Percentiles rank a stretch among this genome's conserved stretches.
phyloP scores from a whole-genome alignment of 2,113 vertebrate species.

The Strix aluco region DNA sequence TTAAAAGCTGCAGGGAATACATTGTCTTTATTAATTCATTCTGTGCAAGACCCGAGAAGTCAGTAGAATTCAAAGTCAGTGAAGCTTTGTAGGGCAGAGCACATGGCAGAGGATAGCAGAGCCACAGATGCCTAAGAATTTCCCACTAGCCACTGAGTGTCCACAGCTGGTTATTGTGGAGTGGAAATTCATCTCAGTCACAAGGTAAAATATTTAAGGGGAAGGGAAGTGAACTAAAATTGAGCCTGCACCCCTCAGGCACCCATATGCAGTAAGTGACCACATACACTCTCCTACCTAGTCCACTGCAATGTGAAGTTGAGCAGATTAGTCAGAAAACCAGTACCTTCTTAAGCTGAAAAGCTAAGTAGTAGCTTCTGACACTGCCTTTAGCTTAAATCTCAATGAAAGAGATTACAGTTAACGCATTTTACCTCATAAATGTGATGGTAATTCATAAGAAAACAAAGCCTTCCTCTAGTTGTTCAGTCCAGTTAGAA shows the following conservation, averaged over 20 bases:
- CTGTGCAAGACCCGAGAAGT: neutral
- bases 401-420: neutral
- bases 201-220: neutral
- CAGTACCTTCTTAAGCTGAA: neutral
- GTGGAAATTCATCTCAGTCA: neutral
- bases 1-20: neutral
- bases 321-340: neutral
- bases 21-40: neutral
- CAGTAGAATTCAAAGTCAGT: neutral
- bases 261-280: neutral
- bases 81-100: neutral
- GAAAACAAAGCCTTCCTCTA: neutral
- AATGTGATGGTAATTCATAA: neutral
- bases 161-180: neutral
- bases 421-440: neutral
- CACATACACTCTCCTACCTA: fast-evolving
- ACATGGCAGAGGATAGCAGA: neutral
- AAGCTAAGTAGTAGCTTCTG: neutral
- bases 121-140: neutral
- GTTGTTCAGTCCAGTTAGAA: neutral
- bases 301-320: neutral
- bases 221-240: neutral
- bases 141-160: neutral
- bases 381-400: neutral
- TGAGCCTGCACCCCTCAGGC: neutral